phyloP scores from a whole-genome alignment of 2,797 vertebrate genomes.

The Enteromius trimaculatus region DNA sequence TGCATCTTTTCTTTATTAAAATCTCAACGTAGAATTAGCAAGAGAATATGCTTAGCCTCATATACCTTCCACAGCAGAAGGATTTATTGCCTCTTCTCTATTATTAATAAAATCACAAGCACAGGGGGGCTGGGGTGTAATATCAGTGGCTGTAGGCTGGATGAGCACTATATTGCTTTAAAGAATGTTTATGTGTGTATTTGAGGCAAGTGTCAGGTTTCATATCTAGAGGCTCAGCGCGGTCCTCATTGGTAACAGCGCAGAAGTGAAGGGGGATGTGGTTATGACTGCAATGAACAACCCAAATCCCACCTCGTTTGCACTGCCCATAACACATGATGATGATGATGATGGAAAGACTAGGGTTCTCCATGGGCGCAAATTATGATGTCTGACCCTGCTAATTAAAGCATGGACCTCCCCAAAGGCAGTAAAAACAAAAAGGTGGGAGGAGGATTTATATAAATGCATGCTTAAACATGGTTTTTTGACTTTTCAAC shows the following conservation, averaged over 20 bases:
- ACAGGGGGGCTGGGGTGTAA: constrained; percentile 63
- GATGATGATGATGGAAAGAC: constrained; percentile 25
- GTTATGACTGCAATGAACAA: constrained; percentile 53
- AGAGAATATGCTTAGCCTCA: constrained; percentile 78
- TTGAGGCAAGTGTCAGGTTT: constrained; percentile 51
- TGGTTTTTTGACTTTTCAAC: background rate
- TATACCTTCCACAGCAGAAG: constrained; percentile 72
- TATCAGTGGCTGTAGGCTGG: constrained; percentile 60
- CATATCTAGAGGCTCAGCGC: constrained; percentile 42
- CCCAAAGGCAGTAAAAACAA: constrained; percentile 9
- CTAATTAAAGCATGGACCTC: constrained; percentile 27
- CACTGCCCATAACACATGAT: constrained; percentile 35
- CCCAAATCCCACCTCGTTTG: constrained; percentile 26
- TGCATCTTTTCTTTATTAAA: constrained; percentile 78
- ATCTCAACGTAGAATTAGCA: constrained; percentile 78
- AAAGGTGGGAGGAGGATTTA: background rate
- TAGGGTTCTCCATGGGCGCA: constrained; percentile 27
- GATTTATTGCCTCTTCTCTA: constrained; percentile 77
- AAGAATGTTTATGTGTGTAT: constrained; percentile 43
- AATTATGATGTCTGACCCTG: background rate
- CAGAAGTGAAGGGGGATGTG: constrained; percentile 22
- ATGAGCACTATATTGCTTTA: constrained; percentile 57
- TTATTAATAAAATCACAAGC: constrained; percentile 77
- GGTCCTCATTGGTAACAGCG: constrained; percentile 47
- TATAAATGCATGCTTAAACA: constrained; percentile 1